Evolutionary conservation across 2,888 invertebrate genomes (phyloP).

Genomic region (Nineta flava): DNA sequence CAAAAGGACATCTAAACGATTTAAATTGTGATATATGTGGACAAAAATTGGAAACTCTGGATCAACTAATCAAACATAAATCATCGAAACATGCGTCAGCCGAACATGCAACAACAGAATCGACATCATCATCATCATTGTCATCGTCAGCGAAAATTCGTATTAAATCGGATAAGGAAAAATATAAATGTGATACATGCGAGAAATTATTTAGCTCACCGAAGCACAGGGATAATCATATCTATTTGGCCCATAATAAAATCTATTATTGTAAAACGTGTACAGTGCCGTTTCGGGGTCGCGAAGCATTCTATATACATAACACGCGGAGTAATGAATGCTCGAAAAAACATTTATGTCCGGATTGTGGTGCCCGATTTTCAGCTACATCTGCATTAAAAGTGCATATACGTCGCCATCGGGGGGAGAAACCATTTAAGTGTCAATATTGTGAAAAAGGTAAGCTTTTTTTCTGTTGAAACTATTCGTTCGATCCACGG

Average conservation of each 20-base stretch:
- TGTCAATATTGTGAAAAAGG: conserved; percentile 40
- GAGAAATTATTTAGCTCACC: conserved; percentile 33
- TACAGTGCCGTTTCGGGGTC: conserved; percentile 29
- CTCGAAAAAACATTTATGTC: conserved; percentile 37
- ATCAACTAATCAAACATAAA: conserved; percentile 30
- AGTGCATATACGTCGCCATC: conserved; percentile 41
- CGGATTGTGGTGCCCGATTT: conserved; percentile 39
- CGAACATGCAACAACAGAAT: conserved; percentile 22
- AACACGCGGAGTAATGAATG: conserved; percentile 36
- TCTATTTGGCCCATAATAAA: conserved; percentile 24
- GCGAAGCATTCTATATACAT: conserved; percentile 34
- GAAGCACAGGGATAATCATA: conserved; percentile 35
- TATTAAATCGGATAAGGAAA: conserved; percentile 25
- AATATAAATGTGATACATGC: conserved; percentile 14
- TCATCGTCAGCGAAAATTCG: too few relatives aligned
- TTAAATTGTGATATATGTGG: conserved; percentile 28
- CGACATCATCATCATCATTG: background rate
- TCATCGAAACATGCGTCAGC: too few relatives aligned
- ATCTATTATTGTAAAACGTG: conserved; percentile 26
- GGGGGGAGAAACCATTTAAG: conserved; percentile 42
- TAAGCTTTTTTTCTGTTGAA: conserved; percentile 12
- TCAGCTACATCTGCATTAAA: conserved; percentile 40
- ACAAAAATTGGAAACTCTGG: conserved; percentile 25
- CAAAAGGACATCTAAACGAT: conserved; percentile 26
- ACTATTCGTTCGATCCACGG: too few relatives aligned